phyloP scores from a whole-genome alignment of 2,113 vertebrate species.

The Scalopus aquaticus region DNA sequence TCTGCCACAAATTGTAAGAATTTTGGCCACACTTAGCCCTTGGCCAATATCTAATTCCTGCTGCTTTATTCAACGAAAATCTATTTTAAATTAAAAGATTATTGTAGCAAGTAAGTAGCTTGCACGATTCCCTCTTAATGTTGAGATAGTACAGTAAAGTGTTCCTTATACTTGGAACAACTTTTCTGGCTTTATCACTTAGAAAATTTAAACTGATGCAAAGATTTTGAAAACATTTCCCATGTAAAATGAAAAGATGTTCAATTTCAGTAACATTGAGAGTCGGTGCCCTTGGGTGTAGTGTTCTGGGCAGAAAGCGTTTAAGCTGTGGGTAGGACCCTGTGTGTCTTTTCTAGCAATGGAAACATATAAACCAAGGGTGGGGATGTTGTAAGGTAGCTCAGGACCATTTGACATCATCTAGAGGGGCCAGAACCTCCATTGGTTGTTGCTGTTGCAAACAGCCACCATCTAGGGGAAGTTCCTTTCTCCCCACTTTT shows the following conservation, averaged over 20 bases:
- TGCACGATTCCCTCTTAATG: not conserved
- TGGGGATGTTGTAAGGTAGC: not conserved
- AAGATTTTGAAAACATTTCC: constrained; percentile 5
- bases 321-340: not conserved
- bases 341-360: not conserved
- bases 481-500: not conserved
- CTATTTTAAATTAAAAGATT: constrained; percentile 59
- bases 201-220: not conserved
- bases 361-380: not conserved
- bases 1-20: constrained; percentile 5
- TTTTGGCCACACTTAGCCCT: constrained; percentile 2
- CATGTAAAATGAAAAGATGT: not conserved
- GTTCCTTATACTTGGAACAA: not conserved
- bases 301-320: not conserved
- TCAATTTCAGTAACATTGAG: not conserved
- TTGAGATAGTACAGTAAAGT: constrained; percentile 6
- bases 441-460: not conserved
- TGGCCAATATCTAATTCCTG: constrained; percentile 37
- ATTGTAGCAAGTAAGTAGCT: constrained; percentile 20
- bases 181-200: constrained; percentile 23
- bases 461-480: not conserved
- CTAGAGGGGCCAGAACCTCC: not conserved
- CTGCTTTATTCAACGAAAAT: constrained; percentile 29
- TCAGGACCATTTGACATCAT: not conserved
- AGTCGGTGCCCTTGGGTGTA: not conserved